These are phyloP conservation scores for Takifugu flavidus DNA, from an alignment of 2,113 vertebrate genomes.

Conservation along the genomic window DNA sequence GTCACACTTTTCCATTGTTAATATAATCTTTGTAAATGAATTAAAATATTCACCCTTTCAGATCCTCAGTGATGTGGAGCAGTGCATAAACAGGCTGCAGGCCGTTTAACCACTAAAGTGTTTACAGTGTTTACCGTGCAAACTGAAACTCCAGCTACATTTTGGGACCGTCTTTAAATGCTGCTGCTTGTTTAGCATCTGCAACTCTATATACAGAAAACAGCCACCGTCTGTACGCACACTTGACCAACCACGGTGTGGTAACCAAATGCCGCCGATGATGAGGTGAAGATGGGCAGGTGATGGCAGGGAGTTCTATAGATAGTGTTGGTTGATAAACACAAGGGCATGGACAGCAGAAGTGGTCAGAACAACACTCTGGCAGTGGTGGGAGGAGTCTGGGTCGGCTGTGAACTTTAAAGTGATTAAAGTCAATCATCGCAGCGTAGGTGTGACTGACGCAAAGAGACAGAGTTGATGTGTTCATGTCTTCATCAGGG, in stretches of 20 bases:
- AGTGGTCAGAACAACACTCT: no score
- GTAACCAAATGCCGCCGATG: not conserved
- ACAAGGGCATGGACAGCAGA: conserved; percentile 7
- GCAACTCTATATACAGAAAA: not conserved
- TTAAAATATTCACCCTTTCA: no score
- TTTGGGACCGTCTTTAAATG: not conserved
- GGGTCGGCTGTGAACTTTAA: conserved; percentile 20
- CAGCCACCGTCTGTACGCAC: not conserved
- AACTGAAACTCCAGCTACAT: not conserved
- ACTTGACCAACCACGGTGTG: not conserved
- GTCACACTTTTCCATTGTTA: no score
- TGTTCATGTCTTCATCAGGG: no score
- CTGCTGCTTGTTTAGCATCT: not conserved
- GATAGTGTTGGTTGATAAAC: conserved; percentile 24
- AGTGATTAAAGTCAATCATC: conserved; percentile 6
- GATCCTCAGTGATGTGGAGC: no score
- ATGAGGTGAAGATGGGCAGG: not conserved
- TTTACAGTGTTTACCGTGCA: not conserved
- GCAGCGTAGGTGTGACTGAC: not conserved
- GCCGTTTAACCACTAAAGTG: not conserved
- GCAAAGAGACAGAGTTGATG: not conserved
- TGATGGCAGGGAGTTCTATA: conserved; percentile 12
- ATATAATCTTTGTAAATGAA: no score
- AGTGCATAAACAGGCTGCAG: no score
- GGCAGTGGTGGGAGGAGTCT: conserved; percentile 1